Evolutionary conservation across 2,113 vertebrate genomes (phyloP).

Genomic region (Okapia johnstoni): DNA sequence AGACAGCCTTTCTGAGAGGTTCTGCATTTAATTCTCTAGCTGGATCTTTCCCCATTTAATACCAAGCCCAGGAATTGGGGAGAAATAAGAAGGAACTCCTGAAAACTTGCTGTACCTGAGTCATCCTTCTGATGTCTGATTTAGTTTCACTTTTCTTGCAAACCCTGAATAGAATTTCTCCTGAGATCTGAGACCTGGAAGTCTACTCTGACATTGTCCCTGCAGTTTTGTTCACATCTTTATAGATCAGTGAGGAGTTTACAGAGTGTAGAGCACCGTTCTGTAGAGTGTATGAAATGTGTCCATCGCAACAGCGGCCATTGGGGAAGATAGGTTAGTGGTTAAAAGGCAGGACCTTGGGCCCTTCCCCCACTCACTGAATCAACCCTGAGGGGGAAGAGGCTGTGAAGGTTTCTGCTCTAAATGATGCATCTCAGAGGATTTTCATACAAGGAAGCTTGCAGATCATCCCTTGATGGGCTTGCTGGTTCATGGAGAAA

Average conservation of each 20-base stretch:
- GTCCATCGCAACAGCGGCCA: background rate
- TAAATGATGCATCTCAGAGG: background rate
- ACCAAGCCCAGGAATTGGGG: background rate
- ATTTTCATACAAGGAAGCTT: background rate
- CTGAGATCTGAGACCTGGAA: background rate
- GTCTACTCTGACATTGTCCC: background rate
- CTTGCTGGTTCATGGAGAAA: background rate
- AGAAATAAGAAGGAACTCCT: background rate
- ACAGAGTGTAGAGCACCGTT: accelerated
- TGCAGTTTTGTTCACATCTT: background rate
- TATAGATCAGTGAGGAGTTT: background rate
- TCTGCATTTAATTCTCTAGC: background rate
- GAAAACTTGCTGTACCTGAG: background rate
- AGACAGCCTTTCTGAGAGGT: background rate
- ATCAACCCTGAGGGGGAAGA: background rate
- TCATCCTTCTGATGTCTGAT: background rate
- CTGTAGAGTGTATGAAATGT: background rate
- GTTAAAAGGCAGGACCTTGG: background rate
- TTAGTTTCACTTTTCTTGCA: background rate
- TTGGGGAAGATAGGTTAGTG: background rate
- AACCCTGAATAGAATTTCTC: background rate
- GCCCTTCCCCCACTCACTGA: background rate
- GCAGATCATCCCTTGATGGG: background rate
- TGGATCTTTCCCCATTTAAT: background rate
- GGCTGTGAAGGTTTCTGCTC: accelerated